Conservation (phyloP, 2,888 invertebrate genomes). For the Epirrita christyi region DNA sequence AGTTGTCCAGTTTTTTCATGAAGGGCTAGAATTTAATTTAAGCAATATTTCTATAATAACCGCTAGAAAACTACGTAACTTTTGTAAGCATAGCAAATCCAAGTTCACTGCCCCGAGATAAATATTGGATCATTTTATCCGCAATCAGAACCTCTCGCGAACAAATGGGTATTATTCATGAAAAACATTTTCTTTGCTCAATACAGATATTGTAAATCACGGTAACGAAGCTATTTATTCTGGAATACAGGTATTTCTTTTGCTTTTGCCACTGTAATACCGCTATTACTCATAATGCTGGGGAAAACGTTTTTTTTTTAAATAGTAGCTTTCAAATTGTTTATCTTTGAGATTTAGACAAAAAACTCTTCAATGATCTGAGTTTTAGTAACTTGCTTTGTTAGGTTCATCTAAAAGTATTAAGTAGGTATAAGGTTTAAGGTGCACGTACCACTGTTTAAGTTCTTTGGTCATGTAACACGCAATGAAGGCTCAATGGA, state of each 20-base stretch:
- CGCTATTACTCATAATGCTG: slow-evolving; percentile 27
- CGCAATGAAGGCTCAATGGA: too few species aligned
- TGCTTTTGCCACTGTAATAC: slow-evolving; percentile 39
- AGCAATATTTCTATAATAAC: too few species aligned
- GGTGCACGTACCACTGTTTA: too few species aligned
- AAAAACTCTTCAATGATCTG: too few species aligned
- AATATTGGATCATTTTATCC: slow-evolving; percentile 17
- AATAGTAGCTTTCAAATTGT: background rate
- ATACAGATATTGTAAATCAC: slow-evolving; percentile 58
- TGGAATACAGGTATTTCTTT: slow-evolving; percentile 45
- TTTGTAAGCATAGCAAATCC: background rate
- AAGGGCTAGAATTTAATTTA: too few species aligned
- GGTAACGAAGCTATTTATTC: slow-evolving; percentile 57
- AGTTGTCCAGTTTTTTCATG: too few species aligned
- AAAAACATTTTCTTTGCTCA: slow-evolving; percentile 43
- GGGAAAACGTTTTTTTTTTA: background rate
- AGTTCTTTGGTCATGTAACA: too few species aligned
- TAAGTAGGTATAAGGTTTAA: too few species aligned
- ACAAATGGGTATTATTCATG: slow-evolving; percentile 31
- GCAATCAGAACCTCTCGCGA: slow-evolving; percentile 17
- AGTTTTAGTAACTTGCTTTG: too few species aligned
- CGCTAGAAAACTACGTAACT: background rate
- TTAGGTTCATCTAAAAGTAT: too few species aligned
- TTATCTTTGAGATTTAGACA: background rate
- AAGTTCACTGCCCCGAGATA: background rate